These are phyloP conservation scores for Otocyon megalotis DNA, from an alignment of 2,113 vertebrate genomes.

Conservation along the genomic window DNA sequence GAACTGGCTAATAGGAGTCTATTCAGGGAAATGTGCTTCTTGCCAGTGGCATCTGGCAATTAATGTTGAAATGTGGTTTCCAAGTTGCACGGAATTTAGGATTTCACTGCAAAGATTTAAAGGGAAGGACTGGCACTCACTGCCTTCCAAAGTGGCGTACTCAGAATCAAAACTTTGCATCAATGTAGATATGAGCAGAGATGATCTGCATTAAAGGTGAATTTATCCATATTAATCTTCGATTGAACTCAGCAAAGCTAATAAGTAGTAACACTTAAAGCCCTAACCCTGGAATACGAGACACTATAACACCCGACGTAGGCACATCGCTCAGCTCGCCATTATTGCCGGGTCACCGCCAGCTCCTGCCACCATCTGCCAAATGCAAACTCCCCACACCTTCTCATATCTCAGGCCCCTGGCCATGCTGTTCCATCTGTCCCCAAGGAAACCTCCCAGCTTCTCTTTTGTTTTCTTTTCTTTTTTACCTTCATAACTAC, in stretches of 20 bases:
- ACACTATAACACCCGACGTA: rapidly evolving
- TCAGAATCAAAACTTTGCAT: neutral
- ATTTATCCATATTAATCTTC: neutral
- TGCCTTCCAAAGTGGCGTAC: neutral
- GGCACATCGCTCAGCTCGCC: neutral
- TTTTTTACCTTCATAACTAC: neutral
- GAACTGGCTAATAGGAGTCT: conserved; percentile 67
- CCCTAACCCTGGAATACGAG: neutral
- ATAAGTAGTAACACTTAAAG: neutral
- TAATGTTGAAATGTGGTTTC: conserved; percentile 72
- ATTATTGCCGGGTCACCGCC: neutral
- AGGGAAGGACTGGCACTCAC: neutral
- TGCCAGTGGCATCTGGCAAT: conserved; percentile 79
- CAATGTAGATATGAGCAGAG: neutral
- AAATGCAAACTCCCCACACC: too few relatives aligned
- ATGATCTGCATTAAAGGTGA: neutral
- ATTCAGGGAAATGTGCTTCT: conserved; percentile 62
- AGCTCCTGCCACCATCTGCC: neutral
- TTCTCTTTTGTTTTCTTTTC: neutral
- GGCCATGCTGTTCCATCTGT: too few relatives aligned
- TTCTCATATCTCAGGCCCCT: neutral
- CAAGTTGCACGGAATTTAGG: conserved; percentile 55
- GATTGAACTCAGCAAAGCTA: neutral
- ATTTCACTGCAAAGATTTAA: conserved; percentile 56
- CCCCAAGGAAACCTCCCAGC: neutral